Conservation (phyloP, 1,140 invertebrate species). For the Scaptomyza pallida region DNA sequence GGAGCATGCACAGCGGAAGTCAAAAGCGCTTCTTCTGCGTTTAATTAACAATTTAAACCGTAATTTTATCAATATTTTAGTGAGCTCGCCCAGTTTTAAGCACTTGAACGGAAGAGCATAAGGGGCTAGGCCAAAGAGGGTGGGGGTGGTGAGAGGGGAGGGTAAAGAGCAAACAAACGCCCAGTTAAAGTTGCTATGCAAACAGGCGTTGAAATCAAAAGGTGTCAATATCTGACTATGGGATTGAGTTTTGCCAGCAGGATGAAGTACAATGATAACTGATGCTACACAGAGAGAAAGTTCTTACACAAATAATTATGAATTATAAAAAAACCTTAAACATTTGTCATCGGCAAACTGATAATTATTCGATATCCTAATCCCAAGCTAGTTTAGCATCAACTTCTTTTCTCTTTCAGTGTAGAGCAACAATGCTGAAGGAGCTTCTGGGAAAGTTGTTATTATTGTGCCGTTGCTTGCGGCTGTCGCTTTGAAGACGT, state of each 20-base stretch:
- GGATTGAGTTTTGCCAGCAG: not conserved
- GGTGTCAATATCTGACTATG: not conserved
- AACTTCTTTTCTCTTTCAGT: not conserved
- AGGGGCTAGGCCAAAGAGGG: too few relatives aligned
- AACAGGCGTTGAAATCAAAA: conserved; percentile 4
- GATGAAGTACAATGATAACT: not conserved
- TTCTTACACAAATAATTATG: too few relatives aligned
- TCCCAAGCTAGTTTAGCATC: too few relatives aligned
- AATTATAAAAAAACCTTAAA: too few relatives aligned
- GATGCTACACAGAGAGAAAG: not conserved
- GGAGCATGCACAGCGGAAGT: not conserved
- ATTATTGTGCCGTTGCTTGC: not conserved
- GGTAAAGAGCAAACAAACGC: not conserved
- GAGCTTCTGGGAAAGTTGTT: conserved; percentile 2
- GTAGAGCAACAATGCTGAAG: not conserved
- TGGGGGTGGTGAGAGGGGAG: too few relatives aligned
- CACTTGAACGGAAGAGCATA: not conserved
- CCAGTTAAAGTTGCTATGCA: not conserved
- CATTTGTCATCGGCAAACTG: too few relatives aligned
- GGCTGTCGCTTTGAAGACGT: not conserved
- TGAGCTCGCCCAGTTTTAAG: conserved; percentile 20
- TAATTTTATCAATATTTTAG: conserved; percentile 69
- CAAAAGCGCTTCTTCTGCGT: conserved; percentile 39
- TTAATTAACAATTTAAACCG: conserved; percentile 79
- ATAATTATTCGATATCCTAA: too few relatives aligned